A percentile compares a stretch with the other conserved stretches of the same genome.
Evolutionary conservation across 2,113 vertebrate species (phyloP).

Genomic region (Scatophagus argus): DNA sequence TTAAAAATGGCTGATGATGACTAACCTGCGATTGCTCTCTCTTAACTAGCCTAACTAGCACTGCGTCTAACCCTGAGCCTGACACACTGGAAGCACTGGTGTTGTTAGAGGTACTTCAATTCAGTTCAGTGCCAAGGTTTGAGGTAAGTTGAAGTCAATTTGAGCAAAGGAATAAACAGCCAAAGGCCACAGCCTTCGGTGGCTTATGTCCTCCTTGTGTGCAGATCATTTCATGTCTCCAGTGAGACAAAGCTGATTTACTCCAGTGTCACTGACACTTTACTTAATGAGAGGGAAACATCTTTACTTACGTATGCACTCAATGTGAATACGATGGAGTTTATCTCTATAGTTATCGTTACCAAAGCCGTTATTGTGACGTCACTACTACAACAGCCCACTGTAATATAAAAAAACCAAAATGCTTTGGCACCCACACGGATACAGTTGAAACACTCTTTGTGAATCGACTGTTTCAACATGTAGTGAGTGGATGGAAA

Average conservation of each 20-base stretch:
- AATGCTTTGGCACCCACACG: constrained; percentile 87
- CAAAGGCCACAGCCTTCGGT: constrained; percentile 37
- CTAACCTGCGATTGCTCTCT: constrained; percentile 55
- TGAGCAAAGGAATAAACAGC: constrained; percentile 60
- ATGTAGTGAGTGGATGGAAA: constrained; percentile 88
- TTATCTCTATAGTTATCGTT: constrained; percentile 73
- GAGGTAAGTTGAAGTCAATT: constrained; percentile 10
- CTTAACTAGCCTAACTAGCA: constrained; percentile 25
- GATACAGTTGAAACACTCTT: constrained; percentile 88
- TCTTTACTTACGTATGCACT: constrained; percentile 84
- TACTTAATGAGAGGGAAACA: constrained; percentile 80
- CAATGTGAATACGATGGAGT: constrained; percentile 74
- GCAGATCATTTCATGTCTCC: constrained; percentile 60
- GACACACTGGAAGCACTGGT: constrained; percentile 50
- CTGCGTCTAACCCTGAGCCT: constrained; percentile 37
- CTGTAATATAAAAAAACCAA: constrained; percentile 81
- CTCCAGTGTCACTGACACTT: constrained; percentile 70
- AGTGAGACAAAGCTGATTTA: constrained; percentile 39
- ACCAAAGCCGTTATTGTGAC: constrained; percentile 88
- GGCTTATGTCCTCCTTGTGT: constrained; percentile 59
- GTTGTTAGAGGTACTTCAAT: constrained; percentile 60
- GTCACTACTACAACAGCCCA: constrained; percentile 88
- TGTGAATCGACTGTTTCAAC: constrained; percentile 86
- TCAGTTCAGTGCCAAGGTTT: constrained; percentile 39
- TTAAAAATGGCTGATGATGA: constrained; percentile 81